Evolutionary conservation across 37 sponge, comb jelly and placozoan genomes (phyloP).

Genomic region (Agelas oroides): DNA sequence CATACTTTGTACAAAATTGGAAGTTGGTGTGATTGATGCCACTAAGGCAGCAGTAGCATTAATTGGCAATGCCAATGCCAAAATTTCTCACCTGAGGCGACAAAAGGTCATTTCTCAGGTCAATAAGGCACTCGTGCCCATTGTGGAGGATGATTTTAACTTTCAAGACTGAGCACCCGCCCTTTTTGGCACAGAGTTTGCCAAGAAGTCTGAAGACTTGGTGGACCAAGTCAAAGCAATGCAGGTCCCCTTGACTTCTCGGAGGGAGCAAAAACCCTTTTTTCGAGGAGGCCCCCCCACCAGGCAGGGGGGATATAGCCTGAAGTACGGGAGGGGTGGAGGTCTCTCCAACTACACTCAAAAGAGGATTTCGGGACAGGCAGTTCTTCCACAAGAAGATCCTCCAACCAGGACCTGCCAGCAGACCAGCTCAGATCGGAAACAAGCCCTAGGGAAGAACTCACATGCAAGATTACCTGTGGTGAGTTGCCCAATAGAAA

Average conservation of each 20-base stretch:
- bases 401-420: not conserved
- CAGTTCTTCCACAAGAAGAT: constrained; percentile 2
- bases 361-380: not conserved
- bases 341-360: not conserved
- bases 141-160: too few species aligned
- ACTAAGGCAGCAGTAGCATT: constrained; percentile 3
- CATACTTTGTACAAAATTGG: too few species aligned
- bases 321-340: not conserved
- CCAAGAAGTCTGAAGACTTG: not conserved
- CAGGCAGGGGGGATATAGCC: not conserved
- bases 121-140: constrained; percentile 3
- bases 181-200: not conserved
- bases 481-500: too few species aligned
- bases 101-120: constrained; percentile 2
- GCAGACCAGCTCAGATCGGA: not conserved
- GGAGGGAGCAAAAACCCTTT: too few species aligned
- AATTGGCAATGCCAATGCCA: constrained; percentile 19
- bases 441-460: too few species aligned
- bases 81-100: not conserved
- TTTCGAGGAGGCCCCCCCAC: not conserved
- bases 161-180: not conserved
- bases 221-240: not conserved
- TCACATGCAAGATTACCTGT: too few species aligned
- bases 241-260: too few species aligned
- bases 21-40: too few species aligned